Base-by-base conservation (phyloP, 2,797 vertebrate genomes). In the Epinephelus malabaricus region DNA sequence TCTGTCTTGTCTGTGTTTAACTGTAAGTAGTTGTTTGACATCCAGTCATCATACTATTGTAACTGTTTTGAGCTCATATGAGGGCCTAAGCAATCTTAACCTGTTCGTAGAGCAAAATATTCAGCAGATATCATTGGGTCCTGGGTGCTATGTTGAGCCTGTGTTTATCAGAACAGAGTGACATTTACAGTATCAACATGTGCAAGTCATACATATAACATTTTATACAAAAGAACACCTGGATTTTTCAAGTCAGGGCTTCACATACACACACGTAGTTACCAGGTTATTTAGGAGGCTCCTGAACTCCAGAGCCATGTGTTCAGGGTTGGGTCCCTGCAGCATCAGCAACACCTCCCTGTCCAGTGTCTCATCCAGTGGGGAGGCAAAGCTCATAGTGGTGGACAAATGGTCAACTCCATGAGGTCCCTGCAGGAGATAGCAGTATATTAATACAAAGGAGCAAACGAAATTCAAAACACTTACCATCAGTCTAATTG, bases 341-440 rank as follows among this genome's bases (percentile, higher is more conserved):
- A 97, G 88, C 74, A 97, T 90, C 66, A 96, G 45, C 18, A 96
- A 87, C 69, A 96, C 95, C 78, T 97, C 97, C 80, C 87, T 93
- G 84, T 97, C 96, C 89, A 97, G 86, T 0, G 94, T 95, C 85
- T 94, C 91, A 59, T 97, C 96, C 81, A 96, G 81, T 0, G 93
- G 74, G 0, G 94, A 92, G 3, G 83, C 81, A 7, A 78, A 65
- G 78, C 78, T 91, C 68, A 85, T 82, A 1, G 81, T 86, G 18
- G 85, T 71, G 30, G 89, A 87, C 30, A 95, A 69, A 80, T 59
- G 76, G 15, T 94, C 91, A n/a, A 47, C 74, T 69, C 86, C 90
- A 82, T 93, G 71, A 2, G 63, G n/a, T 30, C 27, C 21, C 83
- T 92, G 78, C 2, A 65, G 53, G 27, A 45, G 23, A 78, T 2